These are phyloP conservation scores for Lepidochrysops patricia DNA, from an alignment of 2,888 invertebrate species.

Conservation along the genomic window DNA sequence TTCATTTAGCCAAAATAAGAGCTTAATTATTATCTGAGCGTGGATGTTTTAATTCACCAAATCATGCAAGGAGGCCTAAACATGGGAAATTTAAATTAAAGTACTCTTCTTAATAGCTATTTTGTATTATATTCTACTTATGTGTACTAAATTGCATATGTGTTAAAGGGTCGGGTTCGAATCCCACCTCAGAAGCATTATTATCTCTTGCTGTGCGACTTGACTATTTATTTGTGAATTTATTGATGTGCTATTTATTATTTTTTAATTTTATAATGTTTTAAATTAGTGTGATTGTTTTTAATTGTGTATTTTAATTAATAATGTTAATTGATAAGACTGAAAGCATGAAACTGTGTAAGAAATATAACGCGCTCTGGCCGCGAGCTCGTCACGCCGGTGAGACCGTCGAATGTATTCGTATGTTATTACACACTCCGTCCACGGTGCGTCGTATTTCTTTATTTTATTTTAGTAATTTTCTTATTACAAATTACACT, in stretches of 20 bases:
- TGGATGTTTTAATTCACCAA: neutral
- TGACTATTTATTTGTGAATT: neutral
- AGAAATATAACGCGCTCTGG: neutral
- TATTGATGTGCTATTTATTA: neutral
- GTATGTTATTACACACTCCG: neutral
- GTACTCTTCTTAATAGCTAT: neutral
- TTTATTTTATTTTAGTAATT: neutral
- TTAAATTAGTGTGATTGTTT: neutral
- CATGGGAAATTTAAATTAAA: neutral
- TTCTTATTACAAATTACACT: neutral
- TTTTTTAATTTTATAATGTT: neutral
- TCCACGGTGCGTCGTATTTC: neutral
- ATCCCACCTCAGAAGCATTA: slow-evolving; percentile 8
- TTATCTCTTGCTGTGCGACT: slow-evolving; percentile 10
- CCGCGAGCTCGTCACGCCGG: neutral
- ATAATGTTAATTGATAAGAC: neutral
- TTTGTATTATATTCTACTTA: too few relatives aligned
- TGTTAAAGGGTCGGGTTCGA: slow-evolving; percentile 17
- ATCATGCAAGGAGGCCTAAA: neutral
- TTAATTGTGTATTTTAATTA: neutral
- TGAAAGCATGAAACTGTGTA: neutral
- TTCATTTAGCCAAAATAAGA: neutral
- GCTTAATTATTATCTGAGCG: neutral
- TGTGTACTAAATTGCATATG: neutral
- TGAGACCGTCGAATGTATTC: too few relatives aligned